A percentile compares a stretch with the other conserved stretches of the same genome.
phyloP scores from a whole-genome alignment of 1,140 invertebrate species.

The Hylaeus anthracinus region DNA sequence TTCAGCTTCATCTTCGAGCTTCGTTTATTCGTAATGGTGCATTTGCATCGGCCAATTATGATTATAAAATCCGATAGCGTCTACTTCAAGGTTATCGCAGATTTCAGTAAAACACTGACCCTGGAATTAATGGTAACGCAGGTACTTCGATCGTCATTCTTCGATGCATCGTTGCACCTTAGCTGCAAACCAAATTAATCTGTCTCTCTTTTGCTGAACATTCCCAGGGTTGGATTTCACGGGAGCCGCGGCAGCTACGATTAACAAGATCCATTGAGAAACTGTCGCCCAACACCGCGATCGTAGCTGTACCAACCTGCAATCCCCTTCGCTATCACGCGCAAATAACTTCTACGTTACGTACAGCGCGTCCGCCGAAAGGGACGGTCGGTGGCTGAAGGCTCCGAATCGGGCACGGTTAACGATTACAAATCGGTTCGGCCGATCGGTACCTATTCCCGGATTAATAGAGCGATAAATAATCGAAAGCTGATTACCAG shows the following conservation, averaged over 20 bases:
- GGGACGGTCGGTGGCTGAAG: slow-evolving; percentile 35
- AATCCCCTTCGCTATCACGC: slow-evolving; percentile 49
- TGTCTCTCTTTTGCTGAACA: not conserved
- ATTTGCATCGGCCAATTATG: too few relatives aligned
- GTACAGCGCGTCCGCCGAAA: slow-evolving; percentile 22
- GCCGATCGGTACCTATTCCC: slow-evolving; percentile 74
- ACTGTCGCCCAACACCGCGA: slow-evolving; percentile 39
- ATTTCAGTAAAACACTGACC: too few relatives aligned
- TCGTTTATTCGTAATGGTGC: too few relatives aligned
- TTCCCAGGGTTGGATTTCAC: not conserved
- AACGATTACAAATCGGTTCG: slow-evolving; percentile 79
- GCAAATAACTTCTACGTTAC: slow-evolving; percentile 57
- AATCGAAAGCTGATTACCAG: slow-evolving; percentile 78
- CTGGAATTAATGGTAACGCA: too few relatives aligned
- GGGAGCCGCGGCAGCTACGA: not conserved
- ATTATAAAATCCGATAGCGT: too few relatives aligned
- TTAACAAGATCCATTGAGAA: slow-evolving; percentile 42
- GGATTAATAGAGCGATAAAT: slow-evolving; percentile 80
- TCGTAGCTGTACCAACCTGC: slow-evolving; percentile 42
- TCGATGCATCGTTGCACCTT: too few relatives aligned
- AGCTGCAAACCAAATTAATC: not conserved
- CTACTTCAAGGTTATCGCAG: too few relatives aligned
- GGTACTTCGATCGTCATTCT: too few relatives aligned
- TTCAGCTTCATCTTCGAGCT: too few relatives aligned
- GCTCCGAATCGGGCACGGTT: slow-evolving; percentile 65